Evolutionary conservation across 1,140 invertebrate genomes (phyloP).

Genomic region (Drosophila nigrodunni): DNA sequence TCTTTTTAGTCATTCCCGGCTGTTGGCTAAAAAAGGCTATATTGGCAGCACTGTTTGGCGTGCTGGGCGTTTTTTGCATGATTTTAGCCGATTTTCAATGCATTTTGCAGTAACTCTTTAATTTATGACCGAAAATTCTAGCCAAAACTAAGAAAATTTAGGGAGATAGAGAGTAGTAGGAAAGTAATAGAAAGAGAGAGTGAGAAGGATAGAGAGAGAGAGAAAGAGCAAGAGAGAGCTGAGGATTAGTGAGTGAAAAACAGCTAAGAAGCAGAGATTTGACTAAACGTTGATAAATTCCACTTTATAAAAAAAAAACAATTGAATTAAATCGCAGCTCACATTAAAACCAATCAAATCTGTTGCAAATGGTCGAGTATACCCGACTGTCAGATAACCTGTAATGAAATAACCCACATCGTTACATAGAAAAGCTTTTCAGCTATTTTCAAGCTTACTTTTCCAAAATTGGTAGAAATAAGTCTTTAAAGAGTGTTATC

Average conservation of each 20-base stretch:
- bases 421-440: too few species aligned
- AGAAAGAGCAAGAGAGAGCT: background rate
- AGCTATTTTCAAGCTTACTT: too few species aligned
- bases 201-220: background rate
- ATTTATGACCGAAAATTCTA: conserved; percentile 60
- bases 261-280: background rate
- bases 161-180: background rate
- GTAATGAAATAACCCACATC: background rate
- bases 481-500: background rate
- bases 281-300: conserved; percentile 16
- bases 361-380: background rate
- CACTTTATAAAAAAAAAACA: conserved; percentile 63
- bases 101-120: conserved; percentile 20
- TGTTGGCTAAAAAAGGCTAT: too few species aligned
- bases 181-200: too few species aligned
- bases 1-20: too few species aligned
- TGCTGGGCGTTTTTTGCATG: conserved; percentile 14
- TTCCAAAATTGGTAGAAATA: too few species aligned
- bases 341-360: conserved; percentile 1
- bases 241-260: background rate
- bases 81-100: conserved; percentile 57
- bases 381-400: background rate
- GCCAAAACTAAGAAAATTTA: background rate
- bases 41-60: conserved; percentile 19
- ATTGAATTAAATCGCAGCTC: conserved; percentile 71